Evolutionary conservation across 1,140 invertebrate genomes (phyloP).

Genomic region (Pteromalus puparum): DNA sequence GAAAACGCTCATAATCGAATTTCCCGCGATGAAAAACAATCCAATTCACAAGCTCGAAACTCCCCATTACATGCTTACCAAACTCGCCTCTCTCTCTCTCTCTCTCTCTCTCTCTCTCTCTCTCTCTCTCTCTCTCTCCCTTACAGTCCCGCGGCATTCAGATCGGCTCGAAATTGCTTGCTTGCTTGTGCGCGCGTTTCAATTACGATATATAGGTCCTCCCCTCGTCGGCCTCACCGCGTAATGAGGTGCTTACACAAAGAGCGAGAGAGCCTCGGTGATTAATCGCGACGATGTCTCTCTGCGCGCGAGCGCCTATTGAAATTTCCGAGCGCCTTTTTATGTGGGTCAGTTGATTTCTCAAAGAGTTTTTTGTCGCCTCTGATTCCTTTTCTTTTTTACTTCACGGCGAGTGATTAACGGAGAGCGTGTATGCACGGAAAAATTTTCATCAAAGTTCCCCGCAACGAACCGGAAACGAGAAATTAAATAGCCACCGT

Average conservation of each 20-base stretch:
- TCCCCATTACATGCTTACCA: no score
- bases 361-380: not conserved
- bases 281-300: not conserved
- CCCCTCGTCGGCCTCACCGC: not conserved
- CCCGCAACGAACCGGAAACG: not conserved
- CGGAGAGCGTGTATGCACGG: no score
- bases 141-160: no score
- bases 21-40: no score
- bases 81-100: no score
- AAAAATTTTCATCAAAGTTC: not conserved
- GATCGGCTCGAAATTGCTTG: not conserved
- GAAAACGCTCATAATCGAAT: no score
- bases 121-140: no score
- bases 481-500: not conserved
- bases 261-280: not conserved
- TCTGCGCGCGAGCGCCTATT: not conserved
- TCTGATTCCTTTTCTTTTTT: not conserved
- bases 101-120: no score
- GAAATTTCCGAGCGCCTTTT: not conserved
- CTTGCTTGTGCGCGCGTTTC: not conserved
- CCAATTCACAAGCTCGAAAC: no score
- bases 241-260: slow-evolving; percentile 29
- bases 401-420: not conserved
- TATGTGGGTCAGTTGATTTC: not conserved
- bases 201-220: not conserved